These are phyloP conservation scores for Vombatus ursinus DNA, from an alignment of 2,113 vertebrate genomes.

Conservation along the genomic window DNA sequence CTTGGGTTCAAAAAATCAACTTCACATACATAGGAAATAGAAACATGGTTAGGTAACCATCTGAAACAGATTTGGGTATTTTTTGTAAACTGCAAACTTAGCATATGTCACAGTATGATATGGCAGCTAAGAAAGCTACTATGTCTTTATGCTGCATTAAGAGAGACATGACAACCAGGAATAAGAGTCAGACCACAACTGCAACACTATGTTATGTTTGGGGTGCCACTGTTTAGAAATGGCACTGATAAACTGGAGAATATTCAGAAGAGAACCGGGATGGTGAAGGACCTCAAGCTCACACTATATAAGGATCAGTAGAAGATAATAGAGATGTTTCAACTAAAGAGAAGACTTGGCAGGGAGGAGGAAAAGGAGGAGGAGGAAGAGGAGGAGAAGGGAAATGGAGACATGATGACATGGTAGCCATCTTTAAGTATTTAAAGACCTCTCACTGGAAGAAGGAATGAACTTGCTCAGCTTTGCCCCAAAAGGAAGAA, in stretches of 20 bases:
- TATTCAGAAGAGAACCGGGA: not conserved
- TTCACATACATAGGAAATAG: not conserved
- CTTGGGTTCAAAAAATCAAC: not conserved
- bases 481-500: not conserved
- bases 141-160: not conserved
- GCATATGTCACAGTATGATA: not conserved
- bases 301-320: not conserved
- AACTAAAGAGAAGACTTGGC: not conserved
- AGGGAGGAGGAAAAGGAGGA: not conserved
- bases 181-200: not conserved
- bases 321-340: not conserved
- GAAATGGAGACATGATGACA: not conserved
- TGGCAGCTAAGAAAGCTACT: not conserved
- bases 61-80: not conserved
- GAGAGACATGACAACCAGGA: not conserved
- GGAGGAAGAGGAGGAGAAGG: not conserved
- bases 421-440: not conserved
- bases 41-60: not conserved
- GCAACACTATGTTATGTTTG: not conserved
- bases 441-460: not conserved
- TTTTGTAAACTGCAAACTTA: not conserved
- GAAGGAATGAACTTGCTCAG: not conserved
- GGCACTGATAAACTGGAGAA: not conserved
- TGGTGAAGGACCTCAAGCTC: not conserved
- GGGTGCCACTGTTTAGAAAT: not conserved